Evolutionary conservation across 2,888 invertebrate genomes (phyloP), one percentile per base, ranked within the genome.

Genomic region (Creontiades dilutus): DNA sequence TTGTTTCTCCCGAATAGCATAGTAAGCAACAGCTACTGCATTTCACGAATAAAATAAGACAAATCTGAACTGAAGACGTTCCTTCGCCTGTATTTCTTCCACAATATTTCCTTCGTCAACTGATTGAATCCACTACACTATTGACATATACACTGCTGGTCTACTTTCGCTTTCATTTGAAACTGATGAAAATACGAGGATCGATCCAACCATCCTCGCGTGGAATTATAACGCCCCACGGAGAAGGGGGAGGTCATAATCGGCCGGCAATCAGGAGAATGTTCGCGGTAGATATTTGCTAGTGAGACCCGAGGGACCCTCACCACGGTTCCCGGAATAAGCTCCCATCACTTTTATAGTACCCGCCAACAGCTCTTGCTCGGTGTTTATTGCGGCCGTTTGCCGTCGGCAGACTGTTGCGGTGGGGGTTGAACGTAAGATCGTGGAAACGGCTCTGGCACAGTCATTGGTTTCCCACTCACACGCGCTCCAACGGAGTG

Each of bases 291-390:
- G 82, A 82, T 82, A 82, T 82, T 82, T 19, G 52, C 82, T 82
- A 52, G 82, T 82, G 52, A 82, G 82, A 23, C 82, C 82, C 52
- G 52, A 48, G 82, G 82, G 82, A 82, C 82, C 11, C 47, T 37
- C 47, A 46, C 46, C 68, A 27, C 14, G 23, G 82, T 23, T 52
- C 82, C 5, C 52, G 48, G 52, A 82, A 82, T 82, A 82, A 82
- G 82, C 82, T 82, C 52, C 52, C 52, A 82, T 82, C 82, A 82
- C 48, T 82, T 82, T 82, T 82, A 82, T 82, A 82, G 82, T 52
- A 82, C 48, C 82, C 19, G 27, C 82, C 82, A 82, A 52, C 82
- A 82, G 55, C 82, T 48, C 48, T 82, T 52, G 82, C 82, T 47
- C 52, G 46, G 46, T 52, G 48, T 47, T 82, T 82, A 52, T 52